These are phyloP conservation scores for Trachymyrmex septentrionalis DNA, from an alignment of 1,140 invertebrate species.

Conservation along the genomic window DNA sequence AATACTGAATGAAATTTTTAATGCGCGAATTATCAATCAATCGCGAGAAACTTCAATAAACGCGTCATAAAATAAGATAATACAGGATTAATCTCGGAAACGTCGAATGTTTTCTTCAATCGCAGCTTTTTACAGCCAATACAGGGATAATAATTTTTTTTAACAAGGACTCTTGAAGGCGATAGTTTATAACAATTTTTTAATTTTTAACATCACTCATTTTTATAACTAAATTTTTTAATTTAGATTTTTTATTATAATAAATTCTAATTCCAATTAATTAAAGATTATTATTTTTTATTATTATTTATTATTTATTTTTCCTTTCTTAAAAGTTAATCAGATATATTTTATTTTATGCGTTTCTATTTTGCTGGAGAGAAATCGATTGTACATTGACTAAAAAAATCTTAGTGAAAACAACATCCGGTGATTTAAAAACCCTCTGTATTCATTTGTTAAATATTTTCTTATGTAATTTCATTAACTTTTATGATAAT, in stretches of 20 bases:
- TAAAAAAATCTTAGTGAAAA: no score
- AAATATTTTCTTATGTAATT: no score
- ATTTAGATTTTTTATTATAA: neutral
- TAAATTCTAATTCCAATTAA: neutral
- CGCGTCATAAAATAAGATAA: neutral
- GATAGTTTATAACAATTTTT: neutral
- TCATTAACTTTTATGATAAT: no score
- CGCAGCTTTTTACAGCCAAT: neutral
- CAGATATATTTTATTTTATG: neutral
- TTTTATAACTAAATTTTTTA: neutral
- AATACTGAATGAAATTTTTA: conserved; percentile 44
- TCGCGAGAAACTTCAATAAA: conserved; percentile 24
- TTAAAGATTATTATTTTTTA: neutral
- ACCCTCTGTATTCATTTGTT: no score
- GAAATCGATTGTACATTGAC: neutral
- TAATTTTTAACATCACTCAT: neutral
- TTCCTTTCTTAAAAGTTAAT: neutral
- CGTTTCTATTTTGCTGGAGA: neutral
- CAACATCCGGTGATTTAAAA: no score
- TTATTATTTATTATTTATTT: neutral
- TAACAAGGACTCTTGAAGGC: neutral
- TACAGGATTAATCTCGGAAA: neutral
- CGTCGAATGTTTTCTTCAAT: neutral
- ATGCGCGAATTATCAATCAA: conserved; percentile 37
- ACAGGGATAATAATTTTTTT: neutral